Evolutionary conservation across 2,113 vertebrate species (phyloP), one percentile per base, ranked within the genome.

Genomic region (Panthera leo): DNA sequence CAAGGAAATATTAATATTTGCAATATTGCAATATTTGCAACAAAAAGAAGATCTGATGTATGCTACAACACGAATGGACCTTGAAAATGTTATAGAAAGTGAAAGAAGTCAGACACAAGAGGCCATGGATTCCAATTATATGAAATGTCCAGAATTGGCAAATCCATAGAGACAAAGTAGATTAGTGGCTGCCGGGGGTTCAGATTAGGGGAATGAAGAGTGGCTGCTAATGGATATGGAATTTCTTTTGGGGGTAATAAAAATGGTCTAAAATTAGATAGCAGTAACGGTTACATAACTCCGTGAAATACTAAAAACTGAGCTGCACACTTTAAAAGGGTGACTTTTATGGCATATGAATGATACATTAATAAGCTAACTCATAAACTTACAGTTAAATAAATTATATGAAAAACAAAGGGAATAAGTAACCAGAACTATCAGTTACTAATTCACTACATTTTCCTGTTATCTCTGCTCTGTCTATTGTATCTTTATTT

Each of bases 211-310:
- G 9, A 68, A 63, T 65, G 31, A 75, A 11, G 63, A 75, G 4
- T 76, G 39, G 65, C 51, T 76, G 36, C 34, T 95, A 27, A 85
- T 76, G 15, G 27, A 39, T 19, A 13, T 75, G 39, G 48, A 68
- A n/a, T 93, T 96, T 85, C 63, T 89, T 96, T 88, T 39, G 0
- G 12, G 34, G 42, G 5, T 51, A 29, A 79, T 94, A 27, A 42
- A 85, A 87, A 93, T 91, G n/a, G 61, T 85, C 61, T 95, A 19
- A 51, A 90, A 63, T 96, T 71, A 75, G 82, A 36, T 67, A 65
- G 68, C 76, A 68, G 63, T 55, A 5, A 80, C 51, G 14, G 45
- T 78, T 87, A 63, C 14, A 86, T 65, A 91, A 61, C 34, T 89
- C 9, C 5, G 0, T 67, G 42, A 83, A 55, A 94, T 13, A 87